Evolutionary conservation across 2,888 invertebrate genomes (phyloP).

Genomic region (Dinocampus coccinellae): DNA sequence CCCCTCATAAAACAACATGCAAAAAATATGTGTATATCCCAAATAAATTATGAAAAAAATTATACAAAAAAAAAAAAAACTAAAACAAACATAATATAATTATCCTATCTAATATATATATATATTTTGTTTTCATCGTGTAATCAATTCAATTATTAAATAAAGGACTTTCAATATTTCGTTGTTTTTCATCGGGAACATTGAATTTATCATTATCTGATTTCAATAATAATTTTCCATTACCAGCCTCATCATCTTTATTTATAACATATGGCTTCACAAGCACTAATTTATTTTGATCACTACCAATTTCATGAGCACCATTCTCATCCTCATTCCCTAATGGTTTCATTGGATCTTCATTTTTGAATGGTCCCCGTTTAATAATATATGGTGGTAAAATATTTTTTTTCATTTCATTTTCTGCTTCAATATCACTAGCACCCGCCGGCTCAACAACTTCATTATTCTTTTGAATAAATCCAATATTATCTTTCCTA

Average conservation of each 20-base stretch:
- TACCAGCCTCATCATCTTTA: conserved; percentile 30
- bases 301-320: conserved; percentile 41
- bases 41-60: too few relatives aligned
- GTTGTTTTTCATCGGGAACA: conserved; percentile 15
- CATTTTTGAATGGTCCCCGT: conserved; percentile 22
- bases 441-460: conserved; percentile 58
- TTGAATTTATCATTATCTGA: conserved; percentile 36
- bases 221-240: conserved; percentile 41
- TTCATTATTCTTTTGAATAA: conserved; percentile 52
- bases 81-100: neutral
- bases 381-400: conserved; percentile 49
- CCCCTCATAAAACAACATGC: too few relatives aligned
- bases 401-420: conserved; percentile 25
- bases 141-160: neutral
- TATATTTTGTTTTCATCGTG: neutral
- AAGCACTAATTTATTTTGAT: conserved; percentile 42
- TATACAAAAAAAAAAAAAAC: neutral
- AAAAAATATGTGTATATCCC: too few relatives aligned
- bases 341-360: conserved; percentile 7
- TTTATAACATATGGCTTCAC: conserved; percentile 44
- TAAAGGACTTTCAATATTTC: conserved; percentile 23
- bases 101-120: neutral
- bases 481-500: conserved; percentile 39
- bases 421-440: conserved; percentile 47
- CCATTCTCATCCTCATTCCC: conserved; percentile 12